A percentile compares a stretch with the other conserved stretches of the same genome.
Conservation (phyloP, 2,888 invertebrate genomes). For the Amphipyra berbera region DNA sequence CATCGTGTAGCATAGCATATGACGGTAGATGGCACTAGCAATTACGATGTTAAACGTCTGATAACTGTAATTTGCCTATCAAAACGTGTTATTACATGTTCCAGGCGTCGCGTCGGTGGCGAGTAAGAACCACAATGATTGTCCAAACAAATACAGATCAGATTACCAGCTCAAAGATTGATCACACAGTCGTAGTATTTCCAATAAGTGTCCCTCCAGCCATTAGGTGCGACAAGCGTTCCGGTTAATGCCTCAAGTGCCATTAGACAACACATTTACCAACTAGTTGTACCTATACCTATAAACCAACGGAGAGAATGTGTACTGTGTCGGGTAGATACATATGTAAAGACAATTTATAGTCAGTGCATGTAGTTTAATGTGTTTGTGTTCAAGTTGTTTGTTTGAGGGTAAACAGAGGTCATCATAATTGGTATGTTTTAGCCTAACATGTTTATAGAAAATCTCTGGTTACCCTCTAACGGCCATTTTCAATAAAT, state of each 20-base stretch:
- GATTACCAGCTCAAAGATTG: not conserved
- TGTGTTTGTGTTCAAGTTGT: conserved; percentile 1
- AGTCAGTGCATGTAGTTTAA: not conserved
- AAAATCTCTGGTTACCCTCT: too few relatives aligned
- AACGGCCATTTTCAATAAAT: too few relatives aligned
- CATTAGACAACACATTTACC: conserved; percentile 37
- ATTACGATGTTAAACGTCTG: too few relatives aligned
- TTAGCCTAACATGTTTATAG: too few relatives aligned
- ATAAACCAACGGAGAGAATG: not conserved
- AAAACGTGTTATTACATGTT: too few relatives aligned
- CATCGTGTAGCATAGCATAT: too few relatives aligned
- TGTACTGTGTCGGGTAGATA: not conserved
- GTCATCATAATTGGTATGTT: not conserved
- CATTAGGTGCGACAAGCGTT: conserved; percentile 29
- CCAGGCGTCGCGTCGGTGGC: too few relatives aligned
- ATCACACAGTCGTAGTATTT: conserved; percentile 2
- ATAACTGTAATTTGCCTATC: too few relatives aligned
- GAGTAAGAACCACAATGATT: too few relatives aligned
- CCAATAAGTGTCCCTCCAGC: conserved; percentile 5
- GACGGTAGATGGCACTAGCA: too few relatives aligned
- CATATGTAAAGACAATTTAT: conserved; percentile 11
- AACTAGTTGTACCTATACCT: conserved; percentile 9
- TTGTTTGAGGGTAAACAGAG: not conserved
- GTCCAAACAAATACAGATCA: too few relatives aligned
- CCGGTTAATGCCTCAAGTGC: conserved; percentile 32